phyloP scores from a whole-genome alignment of 2,113 vertebrate genomes.

The Desmodus rotundus region DNA sequence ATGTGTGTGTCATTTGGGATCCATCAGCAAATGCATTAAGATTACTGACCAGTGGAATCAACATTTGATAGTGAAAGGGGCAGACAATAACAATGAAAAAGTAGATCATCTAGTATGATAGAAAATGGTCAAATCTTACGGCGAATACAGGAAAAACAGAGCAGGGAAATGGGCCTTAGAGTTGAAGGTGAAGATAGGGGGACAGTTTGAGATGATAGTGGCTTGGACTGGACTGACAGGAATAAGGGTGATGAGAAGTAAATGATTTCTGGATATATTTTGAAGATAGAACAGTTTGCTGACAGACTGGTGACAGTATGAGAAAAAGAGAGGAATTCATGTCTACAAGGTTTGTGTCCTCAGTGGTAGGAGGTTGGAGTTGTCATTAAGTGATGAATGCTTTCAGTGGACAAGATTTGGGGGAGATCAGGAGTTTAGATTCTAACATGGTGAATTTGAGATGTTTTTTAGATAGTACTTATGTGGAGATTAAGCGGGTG shows the following conservation, averaged over 20 bases:
- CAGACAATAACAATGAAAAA: neutral
- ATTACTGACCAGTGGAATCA: neutral
- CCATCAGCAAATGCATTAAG: neutral
- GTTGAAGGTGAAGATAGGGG: neutral
- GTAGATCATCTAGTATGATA: neutral
- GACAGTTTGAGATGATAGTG: neutral
- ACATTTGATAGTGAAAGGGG: neutral
- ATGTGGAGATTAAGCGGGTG: neutral
- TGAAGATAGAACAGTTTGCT: neutral
- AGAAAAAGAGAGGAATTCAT: neutral
- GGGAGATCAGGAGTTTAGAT: neutral
- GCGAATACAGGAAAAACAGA: neutral
- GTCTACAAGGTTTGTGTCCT: neutral
- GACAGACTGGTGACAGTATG: neutral
- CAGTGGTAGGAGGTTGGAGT: neutral
- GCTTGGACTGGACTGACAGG: neutral
- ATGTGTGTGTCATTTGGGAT: neutral
- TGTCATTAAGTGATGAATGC: neutral
- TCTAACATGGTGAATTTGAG: neutral
- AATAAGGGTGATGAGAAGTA: neutral
- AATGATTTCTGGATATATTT: slow-evolving; percentile 4
- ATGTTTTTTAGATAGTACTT: neutral
- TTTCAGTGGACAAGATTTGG: neutral
- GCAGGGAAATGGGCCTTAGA: neutral
- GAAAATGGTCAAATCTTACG: neutral